These are phyloP conservation scores for Euleptes europaea DNA, from an alignment of 2,113 vertebrate genomes.

Conservation along the genomic window DNA sequence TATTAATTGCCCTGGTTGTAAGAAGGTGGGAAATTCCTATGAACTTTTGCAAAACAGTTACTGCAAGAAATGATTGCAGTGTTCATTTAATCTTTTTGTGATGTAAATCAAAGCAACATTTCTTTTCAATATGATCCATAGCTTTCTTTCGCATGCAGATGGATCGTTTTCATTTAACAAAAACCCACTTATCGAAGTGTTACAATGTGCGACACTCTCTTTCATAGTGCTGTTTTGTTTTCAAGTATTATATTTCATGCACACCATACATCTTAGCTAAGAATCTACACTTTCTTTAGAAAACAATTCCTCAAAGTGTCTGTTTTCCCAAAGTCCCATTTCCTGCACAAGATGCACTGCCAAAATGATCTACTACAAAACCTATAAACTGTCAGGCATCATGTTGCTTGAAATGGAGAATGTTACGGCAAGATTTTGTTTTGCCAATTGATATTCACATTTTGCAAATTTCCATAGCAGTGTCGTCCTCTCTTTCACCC, in stretches of 20 bases:
- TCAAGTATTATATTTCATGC: constrained; percentile 1
- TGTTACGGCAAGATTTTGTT: constrained; percentile 34
- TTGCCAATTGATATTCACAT: constrained; percentile 21
- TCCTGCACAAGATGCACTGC: constrained; percentile 33
- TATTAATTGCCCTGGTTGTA: not conserved
- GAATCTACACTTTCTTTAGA: constrained; percentile 21
- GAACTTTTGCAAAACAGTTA: not conserved
- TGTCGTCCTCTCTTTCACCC: not conserved
- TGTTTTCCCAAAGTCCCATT: constrained; percentile 23
- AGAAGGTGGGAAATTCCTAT: not conserved
- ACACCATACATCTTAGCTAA: constrained; percentile 40
- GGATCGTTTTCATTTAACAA: not conserved
- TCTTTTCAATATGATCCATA: not conserved
- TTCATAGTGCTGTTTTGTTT: not conserved
- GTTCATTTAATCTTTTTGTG: constrained; percentile 10
- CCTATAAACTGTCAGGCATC: constrained; percentile 28
- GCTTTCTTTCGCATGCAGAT: not conserved
- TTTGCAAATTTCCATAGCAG: not conserved
- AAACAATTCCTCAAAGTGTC: constrained; percentile 39
- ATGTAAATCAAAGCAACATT: not conserved
- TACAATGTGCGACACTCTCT: not conserved
- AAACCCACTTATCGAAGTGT: not conserved
- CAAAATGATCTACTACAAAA: constrained; percentile 51
- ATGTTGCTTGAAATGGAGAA: constrained; percentile 26
- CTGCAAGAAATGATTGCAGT: not conserved